phyloP scores from a whole-genome alignment of 2,113 vertebrate species.

The Holacanthus passer region DNA sequence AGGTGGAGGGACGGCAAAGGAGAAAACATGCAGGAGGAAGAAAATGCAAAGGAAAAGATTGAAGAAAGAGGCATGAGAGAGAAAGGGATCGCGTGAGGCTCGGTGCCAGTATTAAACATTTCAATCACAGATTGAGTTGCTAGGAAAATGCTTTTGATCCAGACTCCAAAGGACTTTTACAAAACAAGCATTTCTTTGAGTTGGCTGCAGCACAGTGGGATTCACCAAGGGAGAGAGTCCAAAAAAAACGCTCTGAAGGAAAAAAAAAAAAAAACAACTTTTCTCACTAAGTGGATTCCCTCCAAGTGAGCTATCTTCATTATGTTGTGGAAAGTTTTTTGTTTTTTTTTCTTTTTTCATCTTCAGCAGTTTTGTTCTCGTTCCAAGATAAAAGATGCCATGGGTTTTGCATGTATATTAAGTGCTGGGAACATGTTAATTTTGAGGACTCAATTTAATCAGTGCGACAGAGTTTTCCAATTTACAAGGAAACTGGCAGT shows the following conservation, averaged over 20 bases:
- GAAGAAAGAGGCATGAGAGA: constrained; percentile 25
- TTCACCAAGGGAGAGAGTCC: constrained; percentile 50
- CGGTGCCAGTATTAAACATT: constrained; percentile 70
- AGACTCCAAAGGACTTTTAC: constrained; percentile 72
- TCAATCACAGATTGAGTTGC: constrained; percentile 69
- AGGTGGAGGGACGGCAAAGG: constrained; percentile 1
- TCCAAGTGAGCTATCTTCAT: constrained; percentile 60
- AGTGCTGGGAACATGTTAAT: constrained; percentile 18
- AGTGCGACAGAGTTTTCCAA: neutral
- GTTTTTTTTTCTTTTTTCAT: constrained; percentile 35
- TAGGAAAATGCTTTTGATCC: constrained; percentile 73
- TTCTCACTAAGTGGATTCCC: constrained; percentile 51
- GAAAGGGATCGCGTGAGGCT: constrained; percentile 23
- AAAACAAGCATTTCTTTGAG: constrained; percentile 74
- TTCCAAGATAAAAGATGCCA: constrained; percentile 39
- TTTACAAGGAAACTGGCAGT: neutral
- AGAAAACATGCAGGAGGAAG: constrained; percentile 12
- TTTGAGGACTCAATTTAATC: constrained; percentile 39
- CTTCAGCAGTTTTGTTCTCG: constrained; percentile 36
- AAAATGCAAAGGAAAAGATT: constrained; percentile 33
- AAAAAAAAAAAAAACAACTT: constrained; percentile 7
- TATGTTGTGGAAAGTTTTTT: constrained; percentile 55
- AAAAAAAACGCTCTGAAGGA: constrained; percentile 41
- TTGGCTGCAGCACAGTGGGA: constrained; percentile 67
- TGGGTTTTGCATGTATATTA: constrained; percentile 31